phyloP scores from a whole-genome alignment of 2,888 invertebrate species.

The Laothoe populi region DNA sequence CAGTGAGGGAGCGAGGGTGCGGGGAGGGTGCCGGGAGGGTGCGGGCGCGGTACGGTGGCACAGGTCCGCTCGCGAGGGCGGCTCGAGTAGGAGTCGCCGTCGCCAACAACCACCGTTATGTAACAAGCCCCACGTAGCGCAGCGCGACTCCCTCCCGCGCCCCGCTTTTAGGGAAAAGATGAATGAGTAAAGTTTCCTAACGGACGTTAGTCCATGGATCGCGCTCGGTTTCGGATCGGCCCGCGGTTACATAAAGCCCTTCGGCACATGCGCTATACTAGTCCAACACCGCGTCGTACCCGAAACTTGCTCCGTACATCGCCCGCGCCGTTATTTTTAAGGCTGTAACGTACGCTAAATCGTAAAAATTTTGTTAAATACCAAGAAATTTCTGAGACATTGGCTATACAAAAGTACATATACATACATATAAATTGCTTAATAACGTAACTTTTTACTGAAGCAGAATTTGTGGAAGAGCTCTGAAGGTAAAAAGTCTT shows the following conservation, averaged over 20 bases:
- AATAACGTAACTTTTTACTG: too few relatives aligned
- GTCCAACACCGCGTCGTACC: conserved; percentile 38
- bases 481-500: too few relatives aligned
- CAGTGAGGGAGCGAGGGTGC: conserved; percentile 31
- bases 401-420: too few relatives aligned
- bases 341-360: too few relatives aligned
- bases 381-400: too few relatives aligned
- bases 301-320: conserved; percentile 38
- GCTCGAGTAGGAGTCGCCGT: conserved; percentile 61
- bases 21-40: conserved; percentile 42
- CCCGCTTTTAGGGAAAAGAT: conserved; percentile 81
- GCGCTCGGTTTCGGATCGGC: conserved; percentile 64
- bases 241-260: conserved; percentile 71
- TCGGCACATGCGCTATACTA: conserved; percentile 61
- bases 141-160: conserved; percentile 67
- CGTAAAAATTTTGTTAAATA: too few relatives aligned
- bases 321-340: conserved; percentile 48
- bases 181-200: conserved; percentile 82
- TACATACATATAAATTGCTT: too few relatives aligned
- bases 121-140: conserved; percentile 75
- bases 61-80: conserved; percentile 60
- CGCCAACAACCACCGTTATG: conserved; percentile 63
- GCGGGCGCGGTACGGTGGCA: conserved; percentile 31
- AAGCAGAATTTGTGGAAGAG: too few relatives aligned
- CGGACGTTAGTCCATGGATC: conserved; percentile 77